These are phyloP conservation scores for Lapara coniferarum DNA, from an alignment of 2,888 invertebrate species.

Conservation along the genomic window DNA sequence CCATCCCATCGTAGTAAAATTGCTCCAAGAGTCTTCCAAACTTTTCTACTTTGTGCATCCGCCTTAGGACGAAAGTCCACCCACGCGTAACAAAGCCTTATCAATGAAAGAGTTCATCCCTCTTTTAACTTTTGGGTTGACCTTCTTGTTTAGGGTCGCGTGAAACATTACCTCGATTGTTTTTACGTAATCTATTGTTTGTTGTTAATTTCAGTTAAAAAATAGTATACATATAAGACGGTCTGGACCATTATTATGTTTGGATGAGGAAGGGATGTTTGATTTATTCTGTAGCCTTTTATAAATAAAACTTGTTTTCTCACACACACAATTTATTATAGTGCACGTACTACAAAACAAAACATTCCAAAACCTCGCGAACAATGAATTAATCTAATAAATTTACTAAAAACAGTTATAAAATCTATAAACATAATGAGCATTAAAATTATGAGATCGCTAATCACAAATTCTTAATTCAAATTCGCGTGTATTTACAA, in stretches of 20 bases:
- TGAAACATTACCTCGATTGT: constrained; percentile 1
- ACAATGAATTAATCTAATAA: constrained; percentile 1
- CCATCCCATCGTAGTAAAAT: no score
- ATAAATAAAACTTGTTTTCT: not conserved
- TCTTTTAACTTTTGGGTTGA: constrained; percentile 10
- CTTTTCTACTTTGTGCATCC: not conserved
- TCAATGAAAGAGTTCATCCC: constrained; percentile 15
- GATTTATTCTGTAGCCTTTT: no score
- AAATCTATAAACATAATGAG: constrained; percentile 18
- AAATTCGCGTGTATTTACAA: constrained; percentile 1
- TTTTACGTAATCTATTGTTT: not conserved
- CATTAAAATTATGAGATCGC: constrained; percentile 10
- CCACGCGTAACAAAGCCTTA: constrained; percentile 7
- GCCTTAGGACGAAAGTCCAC: not conserved
- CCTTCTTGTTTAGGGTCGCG: not conserved
- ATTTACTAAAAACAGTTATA: constrained; percentile 10
- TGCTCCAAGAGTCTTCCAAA: no score
- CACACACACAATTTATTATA: constrained; percentile 27
- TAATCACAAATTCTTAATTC: not conserved
- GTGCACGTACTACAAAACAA: constrained; percentile 15
- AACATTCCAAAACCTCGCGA: constrained; percentile 1
- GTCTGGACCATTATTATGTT: no score
- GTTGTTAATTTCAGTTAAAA: no score
- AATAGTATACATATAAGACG: no score
- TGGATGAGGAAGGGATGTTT: no score